These are phyloP conservation scores for Diadophis punctatus DNA, from an alignment of 2,113 vertebrate species.

Conservation along the genomic window DNA sequence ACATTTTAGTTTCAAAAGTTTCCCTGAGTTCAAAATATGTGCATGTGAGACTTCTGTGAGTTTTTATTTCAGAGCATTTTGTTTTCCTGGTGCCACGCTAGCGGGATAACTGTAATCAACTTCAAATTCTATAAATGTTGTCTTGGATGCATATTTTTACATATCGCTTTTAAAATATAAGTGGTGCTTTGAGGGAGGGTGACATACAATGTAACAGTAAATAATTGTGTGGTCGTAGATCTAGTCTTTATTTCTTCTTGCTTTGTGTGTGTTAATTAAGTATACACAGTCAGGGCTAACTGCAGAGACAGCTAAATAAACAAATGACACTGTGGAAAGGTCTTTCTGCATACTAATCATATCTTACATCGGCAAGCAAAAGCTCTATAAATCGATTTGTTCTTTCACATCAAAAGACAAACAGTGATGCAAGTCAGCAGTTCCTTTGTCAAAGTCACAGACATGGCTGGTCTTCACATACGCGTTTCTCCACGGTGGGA, in stretches of 20 bases:
- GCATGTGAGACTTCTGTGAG: background rate
- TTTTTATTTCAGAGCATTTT: background rate
- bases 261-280: slow-evolving; percentile 83
- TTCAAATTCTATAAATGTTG: slow-evolving; percentile 41
- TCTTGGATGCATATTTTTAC: slow-evolving; percentile 18
- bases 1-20: background rate
- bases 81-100: background rate
- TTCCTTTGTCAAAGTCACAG: slow-evolving; percentile 99
- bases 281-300: slow-evolving; percentile 76
- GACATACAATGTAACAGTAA: slow-evolving; percentile 54
- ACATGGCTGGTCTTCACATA: slow-evolving; percentile 92
- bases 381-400: slow-evolving; percentile 98
- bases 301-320: slow-evolving; percentile 84
- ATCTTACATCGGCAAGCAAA: slow-evolving; percentile 85
- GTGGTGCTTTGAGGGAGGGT: slow-evolving; percentile 36
- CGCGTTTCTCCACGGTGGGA: slow-evolving; percentile 83
- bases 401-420: slow-evolving; percentile 99
- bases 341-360: slow-evolving; percentile 94
- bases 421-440: slow-evolving; percentile 98
- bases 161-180: slow-evolving; percentile 54
- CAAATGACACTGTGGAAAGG: slow-evolving; percentile 82
- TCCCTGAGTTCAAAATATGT: background rate
- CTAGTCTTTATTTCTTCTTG: slow-evolving; percentile 70
- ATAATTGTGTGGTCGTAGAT: slow-evolving; percentile 63
- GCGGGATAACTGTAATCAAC: slow-evolving; percentile 49